Percentiles rank a stretch among this genome's conserved stretches.
Conservation (phyloP, 2,113 vertebrate species). For the Amblyornis subalaris region DNA sequence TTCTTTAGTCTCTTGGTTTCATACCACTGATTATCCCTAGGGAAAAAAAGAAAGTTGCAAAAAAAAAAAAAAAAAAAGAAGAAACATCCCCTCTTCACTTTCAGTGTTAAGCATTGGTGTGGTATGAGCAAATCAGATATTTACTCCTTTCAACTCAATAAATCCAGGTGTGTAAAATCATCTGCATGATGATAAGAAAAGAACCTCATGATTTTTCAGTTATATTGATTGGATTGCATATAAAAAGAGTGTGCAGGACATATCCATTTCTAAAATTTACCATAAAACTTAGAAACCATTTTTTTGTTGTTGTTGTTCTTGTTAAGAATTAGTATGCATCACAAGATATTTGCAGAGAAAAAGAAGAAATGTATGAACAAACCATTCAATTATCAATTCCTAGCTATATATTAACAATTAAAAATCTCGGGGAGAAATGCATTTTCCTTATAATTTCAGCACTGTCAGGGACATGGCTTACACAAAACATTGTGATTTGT, state of each 20-base stretch:
- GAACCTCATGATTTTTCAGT: accelerated
- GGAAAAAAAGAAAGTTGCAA: no score
- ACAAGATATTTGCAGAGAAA: neutral
- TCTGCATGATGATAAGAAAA: neutral
- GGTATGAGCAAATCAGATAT: neutral
- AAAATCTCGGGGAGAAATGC: neutral
- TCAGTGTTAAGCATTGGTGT: neutral
- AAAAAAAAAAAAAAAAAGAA: neutral
- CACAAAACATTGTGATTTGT: accelerated
- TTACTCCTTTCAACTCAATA: neutral
- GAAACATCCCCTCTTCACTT: neutral
- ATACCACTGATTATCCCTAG: neutral
- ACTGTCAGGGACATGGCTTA: neutral
- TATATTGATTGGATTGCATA: neutral
- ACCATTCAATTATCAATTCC: neutral
- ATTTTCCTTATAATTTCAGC: neutral
- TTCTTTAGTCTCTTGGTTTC: neutral
- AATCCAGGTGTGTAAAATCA: neutral
- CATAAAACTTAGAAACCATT: neutral
- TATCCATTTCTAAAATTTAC: neutral
- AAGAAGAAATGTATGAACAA: neutral
- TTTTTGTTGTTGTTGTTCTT: neutral
- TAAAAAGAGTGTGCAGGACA: neutral
- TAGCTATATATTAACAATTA: neutral
- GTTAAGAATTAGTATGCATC: neutral